Evolutionary conservation across 2,888 invertebrate genomes (phyloP).

Genomic region (Drosophila subquinaria): DNA sequence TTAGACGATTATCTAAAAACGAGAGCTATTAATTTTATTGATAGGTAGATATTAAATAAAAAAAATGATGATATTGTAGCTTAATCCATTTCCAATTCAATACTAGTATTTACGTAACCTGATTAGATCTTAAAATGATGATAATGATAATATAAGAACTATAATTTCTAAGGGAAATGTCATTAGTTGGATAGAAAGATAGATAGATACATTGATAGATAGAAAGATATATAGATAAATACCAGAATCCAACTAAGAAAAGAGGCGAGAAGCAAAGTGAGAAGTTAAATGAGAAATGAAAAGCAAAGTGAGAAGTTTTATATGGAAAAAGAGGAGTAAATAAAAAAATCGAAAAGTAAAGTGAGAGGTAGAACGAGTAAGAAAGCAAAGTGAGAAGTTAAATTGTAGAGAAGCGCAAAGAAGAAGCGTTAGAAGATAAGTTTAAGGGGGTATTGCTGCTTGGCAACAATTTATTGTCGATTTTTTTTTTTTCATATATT

Average conservation of each 20-base stretch:
- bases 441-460: too few relatives aligned
- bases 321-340: background rate
- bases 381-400: background rate
- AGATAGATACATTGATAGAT: too few relatives aligned
- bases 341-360: background rate
- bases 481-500: too few relatives aligned
- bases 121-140: background rate
- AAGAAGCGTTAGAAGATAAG: background rate
- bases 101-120: background rate
- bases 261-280: background rate
- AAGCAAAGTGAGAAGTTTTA: background rate
- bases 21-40: background rate
- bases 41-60: background rate
- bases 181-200: background rate
- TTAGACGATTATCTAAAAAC: slow-evolving; percentile 1
- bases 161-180: background rate
- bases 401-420: background rate
- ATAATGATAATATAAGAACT: slow-evolving; percentile 1
- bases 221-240: too few relatives aligned
- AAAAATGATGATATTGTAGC: background rate
- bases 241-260: background rate
- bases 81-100: slow-evolving; percentile 1
- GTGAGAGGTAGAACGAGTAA: background rate
- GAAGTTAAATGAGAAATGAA: background rate
- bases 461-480: too few relatives aligned